These are phyloP conservation scores for Orchesella flavescens DNA, from an alignment of 2,888 invertebrate genomes.

Conservation along the genomic window DNA sequence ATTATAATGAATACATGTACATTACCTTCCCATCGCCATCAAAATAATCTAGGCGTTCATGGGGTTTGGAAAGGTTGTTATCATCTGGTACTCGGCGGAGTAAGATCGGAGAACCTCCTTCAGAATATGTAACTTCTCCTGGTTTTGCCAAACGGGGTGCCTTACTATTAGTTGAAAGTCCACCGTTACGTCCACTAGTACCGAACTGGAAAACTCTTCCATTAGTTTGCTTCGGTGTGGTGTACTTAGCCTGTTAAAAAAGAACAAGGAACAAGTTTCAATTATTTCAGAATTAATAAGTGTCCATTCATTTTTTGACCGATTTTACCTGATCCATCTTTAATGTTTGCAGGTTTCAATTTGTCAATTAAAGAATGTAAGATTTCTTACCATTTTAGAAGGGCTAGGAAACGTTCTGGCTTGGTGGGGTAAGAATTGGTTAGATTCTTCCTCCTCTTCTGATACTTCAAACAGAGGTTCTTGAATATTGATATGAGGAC, in stretches of 20 bases:
- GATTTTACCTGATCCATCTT: no score
- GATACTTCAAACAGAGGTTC: constrained; percentile 39
- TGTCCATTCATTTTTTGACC: no score
- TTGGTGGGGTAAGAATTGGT: neutral
- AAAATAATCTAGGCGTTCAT: constrained; percentile 45
- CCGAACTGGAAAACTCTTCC: constrained; percentile 32
- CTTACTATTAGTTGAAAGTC: constrained; percentile 48
- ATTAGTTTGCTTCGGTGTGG: constrained; percentile 9
- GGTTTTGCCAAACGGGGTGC: constrained; percentile 65
- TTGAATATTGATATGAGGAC: constrained; percentile 5
- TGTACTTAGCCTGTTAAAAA: constrained; percentile 10
- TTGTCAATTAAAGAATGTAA: no score
- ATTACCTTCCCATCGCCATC: constrained; percentile 58
- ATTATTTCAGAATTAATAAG: no score
- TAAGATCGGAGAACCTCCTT: constrained; percentile 65
- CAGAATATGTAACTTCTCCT: constrained; percentile 67
- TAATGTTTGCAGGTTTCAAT: no score
- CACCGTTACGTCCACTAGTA: neutral
- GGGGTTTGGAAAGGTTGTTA: neutral
- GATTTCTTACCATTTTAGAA: constrained; percentile 35
- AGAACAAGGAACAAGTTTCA: neutral
- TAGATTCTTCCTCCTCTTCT: constrained; percentile 11
- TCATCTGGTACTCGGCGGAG: constrained; percentile 14
- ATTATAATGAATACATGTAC: neutral
- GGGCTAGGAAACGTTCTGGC: constrained; percentile 28